phyloP scores from a whole-genome alignment of 2,113 vertebrate species.

The Furnarius figulus region DNA sequence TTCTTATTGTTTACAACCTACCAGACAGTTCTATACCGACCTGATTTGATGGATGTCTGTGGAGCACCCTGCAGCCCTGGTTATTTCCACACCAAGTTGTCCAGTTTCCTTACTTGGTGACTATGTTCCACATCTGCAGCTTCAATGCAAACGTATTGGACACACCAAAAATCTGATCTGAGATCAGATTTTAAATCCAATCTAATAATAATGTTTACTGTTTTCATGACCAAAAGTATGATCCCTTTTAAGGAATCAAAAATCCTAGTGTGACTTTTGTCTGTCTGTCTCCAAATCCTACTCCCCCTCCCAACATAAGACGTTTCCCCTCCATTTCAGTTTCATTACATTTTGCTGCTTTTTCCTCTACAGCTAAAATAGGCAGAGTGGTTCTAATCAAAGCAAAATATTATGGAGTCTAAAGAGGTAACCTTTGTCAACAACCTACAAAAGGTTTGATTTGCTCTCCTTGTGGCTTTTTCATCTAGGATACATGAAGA shows the following conservation, averaged over 20 bases:
- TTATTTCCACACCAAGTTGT: constrained; percentile 69
- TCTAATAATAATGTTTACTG: not conserved
- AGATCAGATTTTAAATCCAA: not conserved
- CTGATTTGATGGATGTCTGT: constrained; percentile 71
- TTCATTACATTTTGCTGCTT: not conserved
- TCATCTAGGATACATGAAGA: constrained; percentile 1
- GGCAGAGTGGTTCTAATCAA: not conserved
- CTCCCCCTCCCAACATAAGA: not conserved
- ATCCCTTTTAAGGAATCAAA: not conserved
- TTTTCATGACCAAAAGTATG: not conserved
- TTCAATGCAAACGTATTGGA: constrained; percentile 30
- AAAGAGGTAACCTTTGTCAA: not conserved
- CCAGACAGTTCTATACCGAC: constrained; percentile 73
- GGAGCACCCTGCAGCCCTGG: constrained; percentile 71
- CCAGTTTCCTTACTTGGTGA: constrained; percentile 57
- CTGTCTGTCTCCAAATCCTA: not conserved
- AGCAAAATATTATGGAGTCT: not conserved
- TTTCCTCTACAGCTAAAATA: not conserved
- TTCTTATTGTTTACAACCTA: constrained; percentile 70
- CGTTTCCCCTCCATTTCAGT: not conserved
- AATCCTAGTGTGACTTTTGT: not conserved
- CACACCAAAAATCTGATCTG: not conserved
- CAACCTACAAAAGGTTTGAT: not conserved
- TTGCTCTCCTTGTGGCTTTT: not conserved
- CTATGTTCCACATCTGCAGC: constrained; percentile 35